Evolutionary conservation across 1,140 invertebrate species (phyloP), one percentile per base, ranked within the genome.

Genomic region (Trachymyrmex cornetzi): DNA sequence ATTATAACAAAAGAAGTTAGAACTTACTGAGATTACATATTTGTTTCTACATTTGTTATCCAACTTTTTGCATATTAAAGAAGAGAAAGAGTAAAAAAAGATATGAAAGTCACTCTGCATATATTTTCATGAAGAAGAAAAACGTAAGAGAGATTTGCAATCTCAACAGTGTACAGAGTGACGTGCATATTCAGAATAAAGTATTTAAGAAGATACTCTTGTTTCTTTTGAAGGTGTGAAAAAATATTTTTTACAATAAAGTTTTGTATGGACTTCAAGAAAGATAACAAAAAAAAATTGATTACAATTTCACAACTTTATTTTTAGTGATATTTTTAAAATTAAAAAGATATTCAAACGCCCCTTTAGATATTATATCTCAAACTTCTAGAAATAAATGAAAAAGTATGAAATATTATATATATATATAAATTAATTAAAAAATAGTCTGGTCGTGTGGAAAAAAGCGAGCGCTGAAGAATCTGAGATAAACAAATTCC

Each of bases 171-270:
- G 2, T 38, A 30, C 22, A 16, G 9, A 24, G 9, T 11, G 38
- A 9, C 38, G 38, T 75, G 2, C 22, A 59, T 59, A 44, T 22
- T 48, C 22, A 75, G 12, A 74, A 74, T 59, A 2, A 22, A 27
- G 2, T 3, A 66, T 50, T 16, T 34, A 24, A 59, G 24, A 16
- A 77, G 22, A 61, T 27, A 19, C 59, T 7, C 5, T 11, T 53
- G 19, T 34, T 61, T 2, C 22, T 77, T 77, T 61, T 11, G 2
- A 61, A n/a, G 1, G 2, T 38, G 34, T 61, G 5, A 9, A 77
- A 61, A 77, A 61, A 61, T 77, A 44, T 61, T 77, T 34, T 61
- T n/a, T 44, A 61, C n/a, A 44, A 16, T 11, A 22, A 57, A 57
- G 0, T 59, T 34, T 34, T 38, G 3, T 38, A 38, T 38, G 22